phyloP scores from a whole-genome alignment of 2,797 vertebrate genomes.

The Malurus leucopterus region DNA sequence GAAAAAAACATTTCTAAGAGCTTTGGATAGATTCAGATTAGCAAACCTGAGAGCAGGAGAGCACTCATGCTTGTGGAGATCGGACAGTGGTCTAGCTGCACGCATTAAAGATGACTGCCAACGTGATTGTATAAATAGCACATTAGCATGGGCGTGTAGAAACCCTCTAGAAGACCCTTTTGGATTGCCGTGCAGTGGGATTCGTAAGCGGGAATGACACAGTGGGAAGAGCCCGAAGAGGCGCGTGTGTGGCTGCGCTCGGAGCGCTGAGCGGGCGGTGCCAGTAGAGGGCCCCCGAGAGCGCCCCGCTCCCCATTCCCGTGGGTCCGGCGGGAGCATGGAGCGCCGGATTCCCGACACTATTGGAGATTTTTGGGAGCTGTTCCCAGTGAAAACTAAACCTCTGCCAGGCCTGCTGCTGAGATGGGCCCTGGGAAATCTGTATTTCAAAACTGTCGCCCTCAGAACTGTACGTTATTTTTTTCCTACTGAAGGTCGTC shows the following conservation, averaged over 20 bases:
- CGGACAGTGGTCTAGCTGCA: not conserved
- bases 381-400: not conserved
- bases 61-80: accelerated
- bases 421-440: not conserved
- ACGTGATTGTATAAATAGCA: not conserved
- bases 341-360: accelerated
- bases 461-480: not conserved
- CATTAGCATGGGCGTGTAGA: not conserved
- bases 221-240: not conserved
- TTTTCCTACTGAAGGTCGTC: not conserved
- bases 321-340: accelerated
- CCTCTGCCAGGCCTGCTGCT: not conserved
- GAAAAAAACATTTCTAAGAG: not conserved
- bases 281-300: slow-evolving; percentile 8
- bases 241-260: not conserved
- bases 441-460: not conserved
- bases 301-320: not conserved
- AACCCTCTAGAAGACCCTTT: not conserved
- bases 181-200: not conserved
- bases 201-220: not conserved
- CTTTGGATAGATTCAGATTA: not conserved
- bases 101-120: not conserved
- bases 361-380: accelerated
- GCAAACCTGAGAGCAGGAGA: not conserved
- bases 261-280: not conserved